A percentile compares a stretch with the other conserved stretches of the same genome.
Conservation (phyloP, 2,113 vertebrate genomes). For the Himantopus leucocephalus region DNA sequence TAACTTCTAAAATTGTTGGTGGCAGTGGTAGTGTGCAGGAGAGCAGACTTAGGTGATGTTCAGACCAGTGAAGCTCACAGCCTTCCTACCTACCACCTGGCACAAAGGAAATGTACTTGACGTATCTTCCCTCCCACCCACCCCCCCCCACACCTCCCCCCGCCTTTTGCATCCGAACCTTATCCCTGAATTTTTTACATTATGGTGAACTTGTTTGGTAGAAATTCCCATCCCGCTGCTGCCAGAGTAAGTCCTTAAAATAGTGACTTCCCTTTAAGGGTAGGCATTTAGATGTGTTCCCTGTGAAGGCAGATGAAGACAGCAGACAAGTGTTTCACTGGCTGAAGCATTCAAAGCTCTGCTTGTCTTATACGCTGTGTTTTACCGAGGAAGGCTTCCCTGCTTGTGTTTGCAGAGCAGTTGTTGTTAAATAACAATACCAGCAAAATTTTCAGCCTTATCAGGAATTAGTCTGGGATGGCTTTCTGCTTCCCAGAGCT, state of each 20-base stretch:
- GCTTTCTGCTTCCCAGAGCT: neutral
- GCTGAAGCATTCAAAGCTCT: neutral
- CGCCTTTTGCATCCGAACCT: neutral
- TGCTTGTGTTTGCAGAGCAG: neutral
- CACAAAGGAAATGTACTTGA: neutral
- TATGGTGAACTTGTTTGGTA: neutral
- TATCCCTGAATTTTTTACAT: neutral
- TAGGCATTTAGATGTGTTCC: neutral
- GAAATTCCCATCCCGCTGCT: neutral
- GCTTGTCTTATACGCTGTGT: neutral
- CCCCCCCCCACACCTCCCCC: no score
- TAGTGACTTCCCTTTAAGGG: constrained; percentile 50
- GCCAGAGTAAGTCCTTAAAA: constrained; percentile 15
- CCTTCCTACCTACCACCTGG: neutral
- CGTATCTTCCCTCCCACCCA: neutral
- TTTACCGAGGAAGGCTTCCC: neutral
- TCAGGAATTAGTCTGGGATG: neutral
- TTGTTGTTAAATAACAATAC: neutral
- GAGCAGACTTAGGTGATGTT: accelerated
- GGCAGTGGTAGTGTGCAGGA: neutral
- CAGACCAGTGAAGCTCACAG: neutral
- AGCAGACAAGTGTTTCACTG: neutral
- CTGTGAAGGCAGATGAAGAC: constrained; percentile 21
- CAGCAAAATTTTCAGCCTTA: neutral
- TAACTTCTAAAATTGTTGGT: neutral